Conservation (phyloP, 2,888 invertebrate species). For the Subacronicta megacephala region DNA sequence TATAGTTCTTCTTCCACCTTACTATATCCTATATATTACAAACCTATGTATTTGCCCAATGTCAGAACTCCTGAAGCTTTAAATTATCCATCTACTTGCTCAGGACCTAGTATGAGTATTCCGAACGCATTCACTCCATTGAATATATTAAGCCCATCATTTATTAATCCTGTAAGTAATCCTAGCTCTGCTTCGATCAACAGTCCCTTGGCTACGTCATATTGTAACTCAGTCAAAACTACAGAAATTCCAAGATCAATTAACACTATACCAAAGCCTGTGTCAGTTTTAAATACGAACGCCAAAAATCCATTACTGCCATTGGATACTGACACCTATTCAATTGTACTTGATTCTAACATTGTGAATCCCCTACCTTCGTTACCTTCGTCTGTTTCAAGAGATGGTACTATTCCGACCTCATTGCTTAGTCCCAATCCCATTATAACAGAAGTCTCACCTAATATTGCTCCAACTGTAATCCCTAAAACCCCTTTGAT, state of each 20-base stretch:
- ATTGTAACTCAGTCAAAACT: not conserved
- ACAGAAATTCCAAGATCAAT: not conserved
- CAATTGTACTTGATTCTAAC: not conserved
- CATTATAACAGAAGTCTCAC: not conserved
- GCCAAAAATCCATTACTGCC: not conserved
- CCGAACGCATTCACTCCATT: not conserved
- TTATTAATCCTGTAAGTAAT: not conserved
- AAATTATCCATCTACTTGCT: not conserved
- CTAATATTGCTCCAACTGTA: not conserved
- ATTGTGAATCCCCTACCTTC: not conserved
- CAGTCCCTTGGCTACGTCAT: not conserved
- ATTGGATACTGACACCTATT: not conserved
- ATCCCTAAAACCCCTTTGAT: not conserved
- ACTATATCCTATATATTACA: constrained; percentile 22
- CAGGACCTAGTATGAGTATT: not conserved
- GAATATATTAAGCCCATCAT: not conserved
- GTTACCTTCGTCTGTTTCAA: not conserved
- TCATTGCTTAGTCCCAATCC: not conserved
- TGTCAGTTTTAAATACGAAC: not conserved
- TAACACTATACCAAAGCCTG: constrained; percentile 3
- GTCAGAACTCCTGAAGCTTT: constrained; percentile 20
- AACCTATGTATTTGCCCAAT: constrained; percentile 26
- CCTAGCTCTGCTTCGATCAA: not conserved
- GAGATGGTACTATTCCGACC: not conserved
- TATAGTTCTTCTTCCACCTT: not conserved